These are phyloP conservation scores for Entomobrya multifasciata DNA, from an alignment of 2,888 invertebrate genomes.

Conservation along the genomic window DNA sequence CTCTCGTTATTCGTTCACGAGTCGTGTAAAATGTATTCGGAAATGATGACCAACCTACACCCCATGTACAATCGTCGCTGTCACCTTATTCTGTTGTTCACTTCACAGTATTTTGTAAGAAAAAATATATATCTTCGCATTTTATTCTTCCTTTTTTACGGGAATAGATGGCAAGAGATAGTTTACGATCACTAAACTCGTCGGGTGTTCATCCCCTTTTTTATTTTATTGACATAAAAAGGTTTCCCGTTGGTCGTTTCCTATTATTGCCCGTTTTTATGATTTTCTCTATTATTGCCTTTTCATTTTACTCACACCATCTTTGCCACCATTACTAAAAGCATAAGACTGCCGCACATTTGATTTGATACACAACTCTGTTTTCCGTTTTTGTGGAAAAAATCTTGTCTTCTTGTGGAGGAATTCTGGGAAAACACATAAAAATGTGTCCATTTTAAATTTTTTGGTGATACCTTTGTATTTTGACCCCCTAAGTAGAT, in stretches of 20 bases:
- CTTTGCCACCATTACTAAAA: not conserved
- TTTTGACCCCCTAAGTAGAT: slow-evolving; percentile 54
- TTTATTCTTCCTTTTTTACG: too few species aligned
- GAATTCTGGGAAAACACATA: slow-evolving; percentile 51
- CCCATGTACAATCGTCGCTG: slow-evolving; percentile 47
- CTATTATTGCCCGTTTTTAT: slow-evolving; percentile 39
- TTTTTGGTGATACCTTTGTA: slow-evolving; percentile 50
- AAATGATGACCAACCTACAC: slow-evolving; percentile 15
- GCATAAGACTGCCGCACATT: not conserved
- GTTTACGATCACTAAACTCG: slow-evolving; percentile 65
- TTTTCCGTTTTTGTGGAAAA: slow-evolving; percentile 60
- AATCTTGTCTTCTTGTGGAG: slow-evolving; percentile 13
- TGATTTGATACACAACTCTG: not conserved
- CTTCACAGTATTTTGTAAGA: not conserved
- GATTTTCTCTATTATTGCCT: slow-evolving; percentile 3
- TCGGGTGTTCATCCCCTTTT: slow-evolving; percentile 70
- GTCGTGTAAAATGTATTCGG: not conserved
- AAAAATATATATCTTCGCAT: not conserved
- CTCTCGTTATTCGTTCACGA: too few species aligned
- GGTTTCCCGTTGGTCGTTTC: slow-evolving; percentile 58
- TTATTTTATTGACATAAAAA: slow-evolving; percentile 62
- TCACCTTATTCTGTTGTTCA: slow-evolving; percentile 41
- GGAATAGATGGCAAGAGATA: not conserved
- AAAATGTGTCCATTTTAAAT: slow-evolving; percentile 26
- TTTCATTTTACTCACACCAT: slow-evolving; percentile 20